Percentiles rank a stretch among this genome's conserved stretches.
These are phyloP conservation scores for Mechanitis messenoides DNA, from an alignment of 2,888 invertebrate genomes.

Conservation along the genomic window DNA sequence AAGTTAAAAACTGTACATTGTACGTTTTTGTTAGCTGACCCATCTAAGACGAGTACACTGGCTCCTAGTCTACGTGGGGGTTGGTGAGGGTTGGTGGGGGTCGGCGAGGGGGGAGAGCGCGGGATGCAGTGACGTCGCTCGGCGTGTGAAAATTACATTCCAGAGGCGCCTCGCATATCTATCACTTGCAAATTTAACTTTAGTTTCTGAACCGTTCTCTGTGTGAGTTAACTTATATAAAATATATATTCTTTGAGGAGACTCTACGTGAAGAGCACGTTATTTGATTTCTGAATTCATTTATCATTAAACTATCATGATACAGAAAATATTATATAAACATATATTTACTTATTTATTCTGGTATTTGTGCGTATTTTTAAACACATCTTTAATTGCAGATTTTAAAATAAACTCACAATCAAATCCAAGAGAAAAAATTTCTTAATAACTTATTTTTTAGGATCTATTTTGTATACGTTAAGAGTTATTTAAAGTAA, in stretches of 20 bases:
- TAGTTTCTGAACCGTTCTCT: slow-evolving; percentile 53
- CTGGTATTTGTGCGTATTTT: too few species aligned
- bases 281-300: slow-evolving; percentile 4
- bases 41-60: neutral
- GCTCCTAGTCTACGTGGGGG: slow-evolving; percentile 22
- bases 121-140: slow-evolving; percentile 61
- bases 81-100: slow-evolving; percentile 15
- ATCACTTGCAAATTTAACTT: slow-evolving; percentile 77
- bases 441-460: too few species aligned
- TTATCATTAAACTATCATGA: slow-evolving; percentile 6
- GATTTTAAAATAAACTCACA: too few species aligned
- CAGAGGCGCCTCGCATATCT: slow-evolving; percentile 74
- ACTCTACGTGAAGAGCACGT: slow-evolving; percentile 5
- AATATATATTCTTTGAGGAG: slow-evolving; percentile 18
- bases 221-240: slow-evolving; percentile 19
- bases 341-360: too few species aligned
- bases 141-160: slow-evolving; percentile 77
- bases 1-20: too few species aligned
- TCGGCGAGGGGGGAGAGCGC: slow-evolving; percentile 37
- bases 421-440: too few species aligned
- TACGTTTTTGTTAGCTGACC: too few species aligned
- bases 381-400: too few species aligned
- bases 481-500: too few species aligned
- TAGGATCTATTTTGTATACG: too few species aligned
- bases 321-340: neutral